Evolutionary conservation across 23 tunicate species (phyloP).

Genomic region (Halocynthia roretzi): DNA sequence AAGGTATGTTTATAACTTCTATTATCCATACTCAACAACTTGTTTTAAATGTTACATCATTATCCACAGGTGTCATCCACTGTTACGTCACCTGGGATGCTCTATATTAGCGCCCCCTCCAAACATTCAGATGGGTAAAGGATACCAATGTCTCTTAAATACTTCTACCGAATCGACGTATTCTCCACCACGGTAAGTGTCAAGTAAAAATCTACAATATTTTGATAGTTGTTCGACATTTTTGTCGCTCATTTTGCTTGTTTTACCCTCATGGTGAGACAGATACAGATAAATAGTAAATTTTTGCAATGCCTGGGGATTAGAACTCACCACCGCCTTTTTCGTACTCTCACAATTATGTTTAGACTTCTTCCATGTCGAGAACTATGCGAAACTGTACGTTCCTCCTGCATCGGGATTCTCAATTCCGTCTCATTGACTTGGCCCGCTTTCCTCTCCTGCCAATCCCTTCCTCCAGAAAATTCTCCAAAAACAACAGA

Average conservation of each 20-base stretch:
- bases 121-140: not conserved
- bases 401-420: conserved; percentile 21
- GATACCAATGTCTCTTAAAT: not conserved
- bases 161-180: not conserved
- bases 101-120: conserved; percentile 51
- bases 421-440: conserved; percentile 28
- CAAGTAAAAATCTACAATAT: too few relatives aligned
- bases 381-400: conserved; percentile 48
- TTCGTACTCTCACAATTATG: not conserved
- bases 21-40: not conserved
- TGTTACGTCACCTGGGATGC: conserved; percentile 50
- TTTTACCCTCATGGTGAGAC: too few relatives aligned
- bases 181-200: conserved; percentile 5
- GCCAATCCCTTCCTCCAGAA: conserved; percentile 41
- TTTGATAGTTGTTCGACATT: too few relatives aligned
- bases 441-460: conserved; percentile 67
- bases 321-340: not conserved
- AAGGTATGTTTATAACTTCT: conserved; percentile 28
- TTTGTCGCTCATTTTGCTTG: too few relatives aligned
- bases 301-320: not conserved
- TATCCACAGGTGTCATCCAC: conserved; percentile 66
- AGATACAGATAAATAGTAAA: too few relatives aligned
- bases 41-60: not conserved
- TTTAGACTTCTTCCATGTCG: conserved; percentile 66
- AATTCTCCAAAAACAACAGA: not conserved